Percentiles rank a stretch among this genome's conserved stretches.
Conservation (phyloP, 2,113 vertebrate species). For the Gymnorhina tibicen region DNA sequence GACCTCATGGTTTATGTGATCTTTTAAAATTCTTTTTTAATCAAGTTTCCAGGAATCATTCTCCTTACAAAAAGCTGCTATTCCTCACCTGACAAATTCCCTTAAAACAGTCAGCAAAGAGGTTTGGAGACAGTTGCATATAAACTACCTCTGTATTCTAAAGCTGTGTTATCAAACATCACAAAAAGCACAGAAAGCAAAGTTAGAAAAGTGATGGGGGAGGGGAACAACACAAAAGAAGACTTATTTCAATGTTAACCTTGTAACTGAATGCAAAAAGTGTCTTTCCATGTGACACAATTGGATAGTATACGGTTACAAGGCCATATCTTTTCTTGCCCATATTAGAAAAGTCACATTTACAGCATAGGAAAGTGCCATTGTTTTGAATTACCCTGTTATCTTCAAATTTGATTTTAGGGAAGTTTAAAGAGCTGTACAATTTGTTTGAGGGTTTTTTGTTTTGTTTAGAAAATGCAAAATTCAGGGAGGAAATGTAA, state of each 20-base stretch:
- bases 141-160: background rate
- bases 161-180: background rate
- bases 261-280: background rate
- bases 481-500: background rate
- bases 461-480: background rate
- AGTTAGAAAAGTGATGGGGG: background rate
- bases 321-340: background rate
- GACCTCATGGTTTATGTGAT: background rate
- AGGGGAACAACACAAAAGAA: background rate
- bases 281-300: background rate
- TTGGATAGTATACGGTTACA: background rate
- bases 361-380: background rate
- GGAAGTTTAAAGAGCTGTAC: background rate
- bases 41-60: background rate
- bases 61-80: background rate
- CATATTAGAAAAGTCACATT: background rate
- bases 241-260: background rate
- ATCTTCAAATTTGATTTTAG: background rate
- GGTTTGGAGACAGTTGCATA: background rate
- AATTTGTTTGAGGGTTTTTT: background rate
- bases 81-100: background rate
- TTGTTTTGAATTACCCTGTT: background rate
- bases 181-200: background rate
- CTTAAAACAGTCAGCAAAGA: background rate
- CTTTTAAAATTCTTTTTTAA: background rate